Base-by-base conservation (phyloP, 2,888 invertebrate genomes). In the Quadroppia sp. region DNA sequence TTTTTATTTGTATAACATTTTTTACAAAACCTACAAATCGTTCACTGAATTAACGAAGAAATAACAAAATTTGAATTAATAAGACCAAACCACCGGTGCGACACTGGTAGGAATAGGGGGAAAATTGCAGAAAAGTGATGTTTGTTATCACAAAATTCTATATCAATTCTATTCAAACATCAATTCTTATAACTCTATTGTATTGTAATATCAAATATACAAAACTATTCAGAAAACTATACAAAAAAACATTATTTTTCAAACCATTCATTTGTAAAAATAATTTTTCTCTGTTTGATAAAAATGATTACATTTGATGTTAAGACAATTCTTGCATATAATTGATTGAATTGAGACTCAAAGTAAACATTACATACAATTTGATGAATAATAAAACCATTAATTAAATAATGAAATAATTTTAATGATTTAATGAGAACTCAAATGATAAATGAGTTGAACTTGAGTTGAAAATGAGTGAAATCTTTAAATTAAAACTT, bases 11-110 rank as follows among this genome's bases (percentile, higher is more conserved):
- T 53, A 45, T 45, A 45, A n/a, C n/a, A n/a, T 53, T 30, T 61
- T 23, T 28, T 61, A 6, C 9, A 61, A 30, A 32, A 15, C 30
- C 9, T 20, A 2, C 61, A 7, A 61, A 15, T n/a, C 7, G 30
- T 61, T 4, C 9, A 7, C 30, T 7, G 61, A 20, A 61, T 28
- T 32, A 30, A 59, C 50, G n/a, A 20, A 25, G 53, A 53, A 25
- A 53, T 53, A 53, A 23, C 25, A 53, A 53, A 9, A 53, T 23
- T 53, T 61, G 32, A 17, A 61, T 30, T 61, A 61, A 61, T 61
- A n/a, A 20, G 25, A 23, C 53, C 15, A 25, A 32, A 15, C 64
- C 36, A 9, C 36, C 40, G 40, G 23, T 67, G 40, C 9, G 42
- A 50, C 50, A 50, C 36, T 59, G 7, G 59, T 59, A 30, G 13